phyloP scores from a whole-genome alignment of 2,888 invertebrate genomes.

The Tigriopus californicus region DNA sequence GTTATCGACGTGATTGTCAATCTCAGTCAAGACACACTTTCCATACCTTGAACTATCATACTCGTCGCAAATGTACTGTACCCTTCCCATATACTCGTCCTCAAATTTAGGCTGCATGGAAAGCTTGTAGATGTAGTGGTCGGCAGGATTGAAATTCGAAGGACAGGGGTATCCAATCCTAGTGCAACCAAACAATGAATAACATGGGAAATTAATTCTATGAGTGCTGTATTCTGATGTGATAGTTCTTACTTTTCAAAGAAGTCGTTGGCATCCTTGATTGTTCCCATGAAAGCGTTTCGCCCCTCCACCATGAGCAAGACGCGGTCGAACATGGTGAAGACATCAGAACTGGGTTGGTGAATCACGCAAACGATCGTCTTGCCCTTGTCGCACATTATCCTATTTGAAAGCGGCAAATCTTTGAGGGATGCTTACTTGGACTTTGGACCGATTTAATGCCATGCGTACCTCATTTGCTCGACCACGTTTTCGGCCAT shows the following conservation, averaged over 20 bases:
- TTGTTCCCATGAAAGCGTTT: slow-evolving; percentile 58
- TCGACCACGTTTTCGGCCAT: background rate
- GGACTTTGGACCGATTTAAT: slow-evolving; percentile 5
- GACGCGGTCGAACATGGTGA: slow-evolving; percentile 69
- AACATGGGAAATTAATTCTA: background rate
- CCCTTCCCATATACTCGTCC: slow-evolving; percentile 52
- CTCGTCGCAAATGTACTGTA: slow-evolving; percentile 56
- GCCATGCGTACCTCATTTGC: background rate
- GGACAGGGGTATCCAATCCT: slow-evolving; percentile 68
- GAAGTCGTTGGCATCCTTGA: slow-evolving; percentile 54
- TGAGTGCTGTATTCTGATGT: too few relatives aligned
- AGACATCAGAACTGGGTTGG: slow-evolving; percentile 81
- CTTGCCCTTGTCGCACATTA: slow-evolving; percentile 40
- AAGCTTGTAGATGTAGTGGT: slow-evolving; percentile 73
- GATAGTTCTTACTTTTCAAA: slow-evolving; percentile 54
- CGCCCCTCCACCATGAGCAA: slow-evolving; percentile 77
- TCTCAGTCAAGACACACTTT: too few relatives aligned
- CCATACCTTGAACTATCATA: slow-evolving; percentile 24
- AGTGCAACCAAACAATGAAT: slow-evolving; percentile 20
- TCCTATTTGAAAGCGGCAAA: too few relatives aligned
- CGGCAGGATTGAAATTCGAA: slow-evolving; percentile 78
- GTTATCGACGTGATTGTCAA: too few relatives aligned
- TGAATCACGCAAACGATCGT: slow-evolving; percentile 83
- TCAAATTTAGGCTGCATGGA: slow-evolving; percentile 61
- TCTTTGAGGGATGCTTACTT: too few relatives aligned